phyloP scores from a whole-genome alignment of 2,797 vertebrate genomes.

The Phalanger gymnotis region DNA sequence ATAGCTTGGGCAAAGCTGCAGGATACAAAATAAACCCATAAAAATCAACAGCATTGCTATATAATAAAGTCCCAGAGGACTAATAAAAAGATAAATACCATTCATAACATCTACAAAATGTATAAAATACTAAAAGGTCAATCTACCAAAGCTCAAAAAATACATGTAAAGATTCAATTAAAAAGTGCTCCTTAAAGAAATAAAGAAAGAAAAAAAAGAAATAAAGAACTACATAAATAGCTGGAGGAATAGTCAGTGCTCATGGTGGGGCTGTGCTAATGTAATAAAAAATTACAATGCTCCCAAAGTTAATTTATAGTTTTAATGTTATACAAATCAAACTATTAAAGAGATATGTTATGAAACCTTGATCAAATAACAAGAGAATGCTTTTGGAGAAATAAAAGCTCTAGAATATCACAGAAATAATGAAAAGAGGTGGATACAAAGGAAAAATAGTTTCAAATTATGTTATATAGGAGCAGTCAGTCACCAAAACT shows the following conservation, averaged over 20 bases:
- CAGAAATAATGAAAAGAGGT: background rate
- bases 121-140: background rate
- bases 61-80: background rate
- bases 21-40: background rate
- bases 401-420: background rate
- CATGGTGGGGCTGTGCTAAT: background rate
- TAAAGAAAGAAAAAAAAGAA: too few relatives aligned
- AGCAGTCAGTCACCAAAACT: background rate
- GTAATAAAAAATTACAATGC: background rate
- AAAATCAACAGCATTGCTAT: background rate
- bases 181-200: background rate
- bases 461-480: background rate
- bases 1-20: background rate
- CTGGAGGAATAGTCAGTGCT: background rate
- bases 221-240: background rate
- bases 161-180: background rate
- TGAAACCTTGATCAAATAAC: background rate
- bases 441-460: background rate
- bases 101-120: background rate
- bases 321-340: background rate
- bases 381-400: background rate
- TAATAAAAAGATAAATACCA: background rate
- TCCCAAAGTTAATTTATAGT: background rate
- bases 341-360: background rate
- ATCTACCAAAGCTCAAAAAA: background rate